These are phyloP conservation scores for Ctenopoma multispine DNA, from an alignment of 2,797 vertebrate genomes.

Conservation along the genomic window DNA sequence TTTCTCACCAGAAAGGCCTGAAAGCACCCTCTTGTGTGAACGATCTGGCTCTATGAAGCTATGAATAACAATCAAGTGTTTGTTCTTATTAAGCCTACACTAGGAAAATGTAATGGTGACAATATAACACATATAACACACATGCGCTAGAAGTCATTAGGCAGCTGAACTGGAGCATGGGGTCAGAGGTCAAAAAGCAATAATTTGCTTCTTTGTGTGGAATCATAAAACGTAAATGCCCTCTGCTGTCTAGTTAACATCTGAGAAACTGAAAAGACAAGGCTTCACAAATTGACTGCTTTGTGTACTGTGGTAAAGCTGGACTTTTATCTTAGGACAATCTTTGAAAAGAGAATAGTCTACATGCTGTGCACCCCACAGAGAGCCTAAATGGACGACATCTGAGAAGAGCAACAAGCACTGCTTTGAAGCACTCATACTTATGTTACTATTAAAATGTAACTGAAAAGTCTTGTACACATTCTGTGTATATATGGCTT, in stretches of 20 bases:
- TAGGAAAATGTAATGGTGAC: conserved; percentile 42
- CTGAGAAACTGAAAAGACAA: conserved; percentile 3
- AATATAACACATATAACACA: conserved; percentile 40
- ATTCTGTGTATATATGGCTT: neutral
- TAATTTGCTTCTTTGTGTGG: conserved; percentile 51
- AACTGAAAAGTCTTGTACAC: neutral
- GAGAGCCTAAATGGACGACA: conserved; percentile 5
- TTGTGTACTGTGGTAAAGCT: conserved; percentile 30
- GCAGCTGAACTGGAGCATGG: conserved; percentile 32
- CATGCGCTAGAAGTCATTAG: conserved; percentile 58
- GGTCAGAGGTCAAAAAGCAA: conserved; percentile 55
- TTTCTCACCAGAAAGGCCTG: neutral
- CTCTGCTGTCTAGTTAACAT: conserved; percentile 48
- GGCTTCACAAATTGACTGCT: conserved; percentile 6
- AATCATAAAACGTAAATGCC: conserved; percentile 47
- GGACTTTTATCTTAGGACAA: conserved; percentile 28
- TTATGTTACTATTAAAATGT: conserved; percentile 2
- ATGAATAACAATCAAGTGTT: conserved; percentile 34
- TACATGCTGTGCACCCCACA: neutral
- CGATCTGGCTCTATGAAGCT: conserved; percentile 10
- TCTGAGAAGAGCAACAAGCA: conserved; percentile 15
- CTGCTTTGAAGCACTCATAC: conserved; percentile 18
- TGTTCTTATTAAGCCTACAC: conserved; percentile 20
- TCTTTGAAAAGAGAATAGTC: conserved; percentile 25
- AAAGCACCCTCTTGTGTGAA: conserved; percentile 3